Base-by-base conservation (phyloP, 2,888 invertebrate species). In the Eupithecia abbreviata region DNA sequence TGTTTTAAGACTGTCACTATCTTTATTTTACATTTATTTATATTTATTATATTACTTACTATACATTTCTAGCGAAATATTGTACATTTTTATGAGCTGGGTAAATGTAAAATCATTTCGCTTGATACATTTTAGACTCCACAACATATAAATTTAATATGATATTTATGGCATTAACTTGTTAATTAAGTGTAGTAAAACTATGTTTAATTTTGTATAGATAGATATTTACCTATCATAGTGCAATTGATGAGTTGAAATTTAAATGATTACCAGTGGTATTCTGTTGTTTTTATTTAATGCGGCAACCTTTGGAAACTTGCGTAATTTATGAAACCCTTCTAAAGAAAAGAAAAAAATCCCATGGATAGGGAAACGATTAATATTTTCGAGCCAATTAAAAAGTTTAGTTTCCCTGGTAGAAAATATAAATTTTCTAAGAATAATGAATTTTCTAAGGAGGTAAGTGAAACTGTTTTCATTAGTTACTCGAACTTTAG, bases 71-170 rank as follows among this genome's bases (percentile, higher is more conserved):
- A 79, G 91, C 90, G 92, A 93, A 91, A 89, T 88, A 90, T 92
- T 92, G 82, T 93, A 93, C 93, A 93, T 94, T 93, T 92, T 86
- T 80, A 73, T 84, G 91, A 94, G 94, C 94, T 94, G 94, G 94
- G 93, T 84, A 92, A 94, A 93, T 93, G 94, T 93, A 92, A 87
- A 91, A 91, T 90, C 88, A 81, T 88, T 91, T 91, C 91, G 90
- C 90, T 81, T 82, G 62, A 12, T 62, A 30, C 9, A 62, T 62
- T 82, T 82, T 85, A 82, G 77, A 82, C 81, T 82, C 83, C 82
- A 74, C 72, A 78, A 77, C 41, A 74, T 78, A 76, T 71, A 78
- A 80, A 85, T 81, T 78, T 80, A 85, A 81, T 84, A 84, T 72
- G 79, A 79, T 77, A 77, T 75, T 86, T 86, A 87, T 85, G 87